Evolutionary conservation across 2,888 invertebrate genomes (phyloP).

Genomic region (Troglohyphantes excavatus): DNA sequence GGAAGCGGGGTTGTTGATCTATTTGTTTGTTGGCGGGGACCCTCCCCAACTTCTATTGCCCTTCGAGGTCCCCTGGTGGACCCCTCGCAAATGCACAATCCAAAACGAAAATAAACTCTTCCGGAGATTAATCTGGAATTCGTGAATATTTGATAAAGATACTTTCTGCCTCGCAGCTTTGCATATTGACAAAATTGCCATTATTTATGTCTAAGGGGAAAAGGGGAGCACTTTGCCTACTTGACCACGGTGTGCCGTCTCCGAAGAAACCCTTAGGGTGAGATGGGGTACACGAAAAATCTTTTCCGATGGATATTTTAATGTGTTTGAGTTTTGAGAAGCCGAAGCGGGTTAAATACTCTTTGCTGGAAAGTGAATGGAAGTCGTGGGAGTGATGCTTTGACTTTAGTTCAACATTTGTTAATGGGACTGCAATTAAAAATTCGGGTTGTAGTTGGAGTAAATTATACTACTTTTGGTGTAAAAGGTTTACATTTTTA

Average conservation of each 20-base stretch:
- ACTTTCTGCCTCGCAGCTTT: conserved; percentile 70
- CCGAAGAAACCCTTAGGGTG: conserved; percentile 43
- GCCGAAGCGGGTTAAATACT: no score
- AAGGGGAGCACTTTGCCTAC: conserved; percentile 61
- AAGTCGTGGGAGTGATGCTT: neutral
- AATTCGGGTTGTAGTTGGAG: no score
- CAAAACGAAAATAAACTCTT: conserved; percentile 76
- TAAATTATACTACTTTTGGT: no score
- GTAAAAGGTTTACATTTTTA: no score
- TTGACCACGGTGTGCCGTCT: conserved; percentile 76
- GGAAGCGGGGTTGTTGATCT: conserved; percentile 76
- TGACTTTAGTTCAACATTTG: neutral
- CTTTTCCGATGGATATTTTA: conserved; percentile 21
- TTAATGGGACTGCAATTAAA: neutral
- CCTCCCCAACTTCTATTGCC: conserved; percentile 72
- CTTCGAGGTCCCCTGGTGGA: conserved; percentile 53
- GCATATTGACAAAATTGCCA: conserved; percentile 73
- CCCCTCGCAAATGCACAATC: conserved; percentile 69
- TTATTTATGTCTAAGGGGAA: conserved; percentile 65
- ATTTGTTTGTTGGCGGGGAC: conserved; percentile 72
- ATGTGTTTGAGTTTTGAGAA: conserved; percentile 35
- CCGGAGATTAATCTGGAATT: conserved; percentile 72
- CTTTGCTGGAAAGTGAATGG: conserved; percentile 13
- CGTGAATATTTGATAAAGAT: conserved; percentile 77
- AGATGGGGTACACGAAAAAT: conserved; percentile 63